Percentiles rank a stretch among this genome's conserved stretches.
Conservation (phyloP, 2,888 invertebrate species). For the Apodemia hepburni region DNA sequence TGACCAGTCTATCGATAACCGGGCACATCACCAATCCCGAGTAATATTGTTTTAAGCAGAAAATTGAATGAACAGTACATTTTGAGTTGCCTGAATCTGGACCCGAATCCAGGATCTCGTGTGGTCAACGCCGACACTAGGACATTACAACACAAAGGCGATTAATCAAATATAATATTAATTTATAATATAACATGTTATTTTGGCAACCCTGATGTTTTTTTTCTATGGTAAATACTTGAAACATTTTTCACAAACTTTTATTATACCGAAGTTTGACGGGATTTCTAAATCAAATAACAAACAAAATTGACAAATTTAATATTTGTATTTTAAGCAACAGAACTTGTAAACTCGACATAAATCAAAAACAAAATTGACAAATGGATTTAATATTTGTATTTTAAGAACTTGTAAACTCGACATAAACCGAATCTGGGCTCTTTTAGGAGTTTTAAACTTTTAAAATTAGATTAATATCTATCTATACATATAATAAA, state of each 20-base stretch:
- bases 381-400: slow-evolving; percentile 4
- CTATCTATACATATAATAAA: no score
- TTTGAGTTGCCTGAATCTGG: no score
- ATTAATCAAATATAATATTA: no score
- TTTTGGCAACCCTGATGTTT: neutral
- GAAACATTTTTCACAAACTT: slow-evolving; percentile 4
- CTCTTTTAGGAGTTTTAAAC: neutral
- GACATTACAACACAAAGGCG: no score
- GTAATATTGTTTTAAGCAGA: no score
- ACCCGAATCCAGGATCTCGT: no score
- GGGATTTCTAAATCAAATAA: neutral
- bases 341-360: neutral
- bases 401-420: neutral
- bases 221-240: neutral
- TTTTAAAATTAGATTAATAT: neutral
- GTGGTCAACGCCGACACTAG: no score
- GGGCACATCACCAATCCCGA: no score
- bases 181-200: no score
- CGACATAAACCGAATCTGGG: neutral
- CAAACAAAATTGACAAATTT: neutral
- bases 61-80: no score
- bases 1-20: no score
- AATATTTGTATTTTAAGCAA: neutral
- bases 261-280: neutral
- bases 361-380: neutral